Evolutionary conservation across 2,797 vertebrate species (phyloP), one percentile per base, ranked within the genome.

Genomic region (Pangasius sanitwongsei): DNA sequence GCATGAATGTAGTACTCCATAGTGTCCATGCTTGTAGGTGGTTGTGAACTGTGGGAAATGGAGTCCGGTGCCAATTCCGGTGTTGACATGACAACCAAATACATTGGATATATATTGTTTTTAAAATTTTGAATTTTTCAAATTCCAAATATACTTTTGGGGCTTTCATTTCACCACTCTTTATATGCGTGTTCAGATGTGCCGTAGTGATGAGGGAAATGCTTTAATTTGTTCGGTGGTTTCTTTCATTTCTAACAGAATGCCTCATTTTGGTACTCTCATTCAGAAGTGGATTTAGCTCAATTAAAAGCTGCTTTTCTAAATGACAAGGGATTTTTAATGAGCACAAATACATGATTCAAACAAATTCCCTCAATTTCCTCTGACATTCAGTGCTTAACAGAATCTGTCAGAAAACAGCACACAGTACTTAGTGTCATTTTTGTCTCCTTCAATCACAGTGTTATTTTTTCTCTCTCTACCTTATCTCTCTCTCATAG

Each of bases 381-480:
- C 75, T n/a, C 44, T 53, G 9, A 34, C 13, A 55, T 57, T 55
- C 70, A 85, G 25, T 86, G 53, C 63, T 86, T 85, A 83, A 87
- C 72, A 82, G 48, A 86, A 81, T 81, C 61, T 87, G 69, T 72
- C 80, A 41, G 44, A 84, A 74, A 81, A 78, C 85, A 88, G 77
- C 86, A 83, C 85, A 89, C 72, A 83, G 69, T 88, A 89, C 50
- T 34, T 28, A 34, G 89, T 78, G 12, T 6, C 13, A 59, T 81
- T 59, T 81, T 59, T 81, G 31, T 81, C 31, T 81, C 53, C 23
- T 0, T 59, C 77, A 48, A n/a, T n/a, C 6, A 15, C 15, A 34
- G 55, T 37, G 75, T 72, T 89, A 93, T 93, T 92, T 93, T 92
- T 92, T 90, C 90, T 93, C 93, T 92, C 93, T 93, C 91, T 70